phyloP scores from a whole-genome alignment of 2,888 invertebrate genomes.

The Nymphalis urticae region DNA sequence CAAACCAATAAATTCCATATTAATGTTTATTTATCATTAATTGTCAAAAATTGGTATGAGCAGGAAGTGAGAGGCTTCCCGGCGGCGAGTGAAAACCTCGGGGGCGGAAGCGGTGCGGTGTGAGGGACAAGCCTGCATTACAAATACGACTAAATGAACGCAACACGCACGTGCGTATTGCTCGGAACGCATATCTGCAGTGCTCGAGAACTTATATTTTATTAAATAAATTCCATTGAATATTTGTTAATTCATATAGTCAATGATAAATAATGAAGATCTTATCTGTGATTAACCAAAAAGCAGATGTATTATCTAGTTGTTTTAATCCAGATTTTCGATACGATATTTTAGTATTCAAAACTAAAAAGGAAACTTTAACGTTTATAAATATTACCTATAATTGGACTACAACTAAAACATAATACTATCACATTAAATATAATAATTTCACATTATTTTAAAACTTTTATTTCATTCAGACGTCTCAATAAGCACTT shows the following conservation, averaged over 20 bases:
- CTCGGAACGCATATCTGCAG: constrained; percentile 37
- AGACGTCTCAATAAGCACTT: no score
- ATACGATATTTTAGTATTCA: no score
- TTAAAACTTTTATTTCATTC: no score
- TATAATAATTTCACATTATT: no score
- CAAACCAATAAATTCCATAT: constrained; percentile 33
- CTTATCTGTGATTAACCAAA: not conserved
- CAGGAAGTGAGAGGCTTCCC: constrained; percentile 76
- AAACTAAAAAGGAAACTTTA: no score
- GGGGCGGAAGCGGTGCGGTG: constrained; percentile 66
- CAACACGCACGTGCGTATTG: constrained; percentile 53
- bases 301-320: no score
- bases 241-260: not conserved
- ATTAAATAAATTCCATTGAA: not conserved
- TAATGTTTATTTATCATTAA: constrained; percentile 57
- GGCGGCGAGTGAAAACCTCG: constrained; percentile 67
- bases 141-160: constrained; percentile 75
- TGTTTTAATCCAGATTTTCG: no score
- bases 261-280: not conserved
- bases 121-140: constrained; percentile 70
- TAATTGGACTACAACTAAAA: no score
- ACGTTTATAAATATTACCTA: no score
- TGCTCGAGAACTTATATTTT: constrained; percentile 15
- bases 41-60: constrained; percentile 72
- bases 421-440: no score